Evolutionary conservation across 1,140 invertebrate genomes (phyloP), one percentile per base, ranked within the genome.

Genomic region (Acromyrmex heyeri): DNA sequence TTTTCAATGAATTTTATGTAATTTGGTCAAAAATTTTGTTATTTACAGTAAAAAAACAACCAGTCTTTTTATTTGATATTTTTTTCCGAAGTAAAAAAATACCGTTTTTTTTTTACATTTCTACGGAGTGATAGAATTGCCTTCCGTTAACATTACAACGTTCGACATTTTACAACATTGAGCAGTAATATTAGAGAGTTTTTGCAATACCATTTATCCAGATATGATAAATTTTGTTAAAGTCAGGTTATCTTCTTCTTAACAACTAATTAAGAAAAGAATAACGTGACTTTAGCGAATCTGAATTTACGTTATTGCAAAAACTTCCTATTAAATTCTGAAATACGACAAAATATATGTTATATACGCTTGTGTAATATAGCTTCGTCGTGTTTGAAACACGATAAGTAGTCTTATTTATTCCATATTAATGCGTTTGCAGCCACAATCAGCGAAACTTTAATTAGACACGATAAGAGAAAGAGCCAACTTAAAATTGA

Each of bases 71-170:
- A 38, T 0, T 38, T 7, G 34, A 38, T 38, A 38, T 7, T 38
- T 38, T 38, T 38, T 7, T 38, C 7, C 34, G 34, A 38, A 38
- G 34, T 38, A 38, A 38, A 38, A 24, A 38, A 38, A 38, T 38
- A 38, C 0, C 34, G 7, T 38, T 38, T 38, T 30, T 34, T 34
- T 38, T 34, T 34, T 38, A 38, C 34, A 38, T 38, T 7, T 38
- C 55, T 91, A 92, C 30, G 70, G 92, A 94, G 34, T 85, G n/a
- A 90, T 93, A 91, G 93, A 87, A 62, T 67, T 44, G 44, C 38
- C 2, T 27, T 21, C n/a, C 5, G 1, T 55, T 78, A 5, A 76
- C 7, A 10, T 38, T 48, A 21, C 12, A 34, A 5, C 48, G n/a
- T 65, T 10, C 4, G 6, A 57, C 21, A 53, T 65, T 76, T 55